These are phyloP conservation scores for Chrysemys picta DNA, from an alignment of 2,113 vertebrate genomes.

Conservation along the genomic window DNA sequence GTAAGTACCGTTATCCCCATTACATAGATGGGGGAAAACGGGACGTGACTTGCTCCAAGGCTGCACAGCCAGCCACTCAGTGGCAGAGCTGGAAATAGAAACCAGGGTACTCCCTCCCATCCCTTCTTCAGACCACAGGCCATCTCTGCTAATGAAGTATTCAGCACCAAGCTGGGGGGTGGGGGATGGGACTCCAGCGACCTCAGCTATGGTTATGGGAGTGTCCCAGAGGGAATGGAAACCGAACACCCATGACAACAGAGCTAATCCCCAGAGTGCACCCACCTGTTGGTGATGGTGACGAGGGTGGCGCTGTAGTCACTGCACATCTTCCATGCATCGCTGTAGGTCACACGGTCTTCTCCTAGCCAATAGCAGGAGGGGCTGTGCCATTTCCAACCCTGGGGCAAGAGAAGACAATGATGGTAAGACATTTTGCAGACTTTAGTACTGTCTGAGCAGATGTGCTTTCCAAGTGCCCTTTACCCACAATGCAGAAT, in stretches of 20 bases:
- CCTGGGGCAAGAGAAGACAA: conserved; percentile 73
- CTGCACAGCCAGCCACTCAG: too few relatives aligned
- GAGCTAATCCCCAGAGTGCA: fast-evolving
- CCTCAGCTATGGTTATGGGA: too few relatives aligned
- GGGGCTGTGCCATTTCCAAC: conserved; percentile 97
- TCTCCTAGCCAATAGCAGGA: conserved; percentile 95
- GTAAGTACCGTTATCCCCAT: not conserved
- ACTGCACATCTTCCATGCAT: conserved; percentile 86
- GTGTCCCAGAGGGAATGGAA: not conserved
- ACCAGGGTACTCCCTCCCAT: fast-evolving
- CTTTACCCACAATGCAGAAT: not conserved
- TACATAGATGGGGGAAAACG: not conserved
- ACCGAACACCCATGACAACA: not conserved
- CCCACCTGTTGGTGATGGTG: conserved; percentile 91
- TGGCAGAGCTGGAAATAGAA: not conserved
- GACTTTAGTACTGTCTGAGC: not conserved
- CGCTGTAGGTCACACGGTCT: conserved; percentile 84
- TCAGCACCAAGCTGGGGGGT: fast-evolving
- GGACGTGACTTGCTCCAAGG: not conserved
- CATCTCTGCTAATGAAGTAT: not conserved
- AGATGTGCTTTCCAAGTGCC: not conserved
- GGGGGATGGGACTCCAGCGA: not conserved
- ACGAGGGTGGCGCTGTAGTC: conserved; percentile 84
- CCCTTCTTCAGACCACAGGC: not conserved
- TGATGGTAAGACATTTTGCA: not conserved